Percentiles rank a stretch among this genome's conserved stretches.
Conservation (phyloP, 1,140 invertebrate genomes). For the Eumaeus atala region DNA sequence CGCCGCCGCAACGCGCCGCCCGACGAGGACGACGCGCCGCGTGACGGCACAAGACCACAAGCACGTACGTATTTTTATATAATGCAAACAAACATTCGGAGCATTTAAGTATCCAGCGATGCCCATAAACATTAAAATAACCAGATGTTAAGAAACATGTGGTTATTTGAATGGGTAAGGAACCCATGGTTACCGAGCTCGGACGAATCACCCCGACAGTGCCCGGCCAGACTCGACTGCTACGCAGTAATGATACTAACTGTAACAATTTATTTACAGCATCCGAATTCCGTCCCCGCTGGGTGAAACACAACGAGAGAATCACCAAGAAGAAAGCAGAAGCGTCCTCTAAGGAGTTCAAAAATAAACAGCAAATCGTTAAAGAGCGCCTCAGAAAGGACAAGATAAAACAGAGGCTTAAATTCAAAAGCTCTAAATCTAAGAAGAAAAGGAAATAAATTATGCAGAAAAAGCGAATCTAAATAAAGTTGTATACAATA, state of each 20-base stretch:
- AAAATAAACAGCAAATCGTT: constrained; percentile 67
- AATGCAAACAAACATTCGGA: too few species aligned
- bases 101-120: too few species aligned
- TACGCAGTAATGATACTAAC: background rate
- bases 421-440: constrained; percentile 36
- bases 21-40: constrained; percentile 67
- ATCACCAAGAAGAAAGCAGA: constrained; percentile 56
- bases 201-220: too few species aligned
- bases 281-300: constrained; percentile 69
- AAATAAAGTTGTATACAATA: background rate
- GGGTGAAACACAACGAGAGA: constrained; percentile 71
- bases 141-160: too few species aligned
- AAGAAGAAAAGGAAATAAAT: constrained; percentile 53
- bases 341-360: constrained; percentile 52
- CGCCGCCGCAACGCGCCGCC: constrained; percentile 82
- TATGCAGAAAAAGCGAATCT: background rate
- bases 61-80: background rate
- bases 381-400: constrained; percentile 67
- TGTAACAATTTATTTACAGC: constrained; percentile 32
- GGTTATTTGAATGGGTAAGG: too few species aligned
- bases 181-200: too few species aligned
- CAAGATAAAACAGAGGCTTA: constrained; percentile 64
- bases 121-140: too few species aligned
- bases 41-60: background rate
- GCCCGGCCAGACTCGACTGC: too few species aligned